Conservation (phyloP, 2,113 vertebrate species). For the Hoplias malabaricus region DNA sequence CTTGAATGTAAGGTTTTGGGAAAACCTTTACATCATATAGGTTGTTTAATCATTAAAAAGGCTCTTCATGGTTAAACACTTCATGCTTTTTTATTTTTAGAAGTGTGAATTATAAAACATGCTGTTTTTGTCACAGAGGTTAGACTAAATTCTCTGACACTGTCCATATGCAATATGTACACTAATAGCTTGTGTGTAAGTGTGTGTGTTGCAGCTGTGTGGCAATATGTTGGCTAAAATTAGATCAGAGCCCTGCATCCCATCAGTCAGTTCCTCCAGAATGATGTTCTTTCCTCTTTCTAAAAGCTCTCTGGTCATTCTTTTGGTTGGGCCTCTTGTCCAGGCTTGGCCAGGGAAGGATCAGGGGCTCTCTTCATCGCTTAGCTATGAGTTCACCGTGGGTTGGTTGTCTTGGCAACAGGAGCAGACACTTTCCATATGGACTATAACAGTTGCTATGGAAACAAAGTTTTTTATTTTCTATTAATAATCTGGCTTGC, state of each 20-base stretch:
- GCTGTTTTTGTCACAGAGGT: neutral
- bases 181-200: too few relatives aligned
- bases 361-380: slow-evolving; percentile 63
- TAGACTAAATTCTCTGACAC: neutral
- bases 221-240: neutral
- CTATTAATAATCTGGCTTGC: slow-evolving; percentile 77
- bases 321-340: slow-evolving; percentile 29
- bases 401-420: slow-evolving; percentile 81
- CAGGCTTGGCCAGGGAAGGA: slow-evolving; percentile 64
- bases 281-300: neutral
- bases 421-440: slow-evolving; percentile 79
- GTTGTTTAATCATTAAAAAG: too few relatives aligned
- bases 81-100: too few relatives aligned
- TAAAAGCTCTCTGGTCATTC: slow-evolving; percentile 6
- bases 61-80: too few relatives aligned
- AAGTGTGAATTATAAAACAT: neutral
- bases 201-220: too few relatives aligned
- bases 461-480: slow-evolving; percentile 81
- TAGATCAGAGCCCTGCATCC: neutral
- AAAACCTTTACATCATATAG: too few relatives aligned
- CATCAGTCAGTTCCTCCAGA: neutral
- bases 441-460: slow-evolving; percentile 80
- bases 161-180: neutral
- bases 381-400: slow-evolving; percentile 68
- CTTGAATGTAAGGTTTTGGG: too few relatives aligned